phyloP scores from a whole-genome alignment of 2,113 vertebrate species.

The Indri indri region DNA sequence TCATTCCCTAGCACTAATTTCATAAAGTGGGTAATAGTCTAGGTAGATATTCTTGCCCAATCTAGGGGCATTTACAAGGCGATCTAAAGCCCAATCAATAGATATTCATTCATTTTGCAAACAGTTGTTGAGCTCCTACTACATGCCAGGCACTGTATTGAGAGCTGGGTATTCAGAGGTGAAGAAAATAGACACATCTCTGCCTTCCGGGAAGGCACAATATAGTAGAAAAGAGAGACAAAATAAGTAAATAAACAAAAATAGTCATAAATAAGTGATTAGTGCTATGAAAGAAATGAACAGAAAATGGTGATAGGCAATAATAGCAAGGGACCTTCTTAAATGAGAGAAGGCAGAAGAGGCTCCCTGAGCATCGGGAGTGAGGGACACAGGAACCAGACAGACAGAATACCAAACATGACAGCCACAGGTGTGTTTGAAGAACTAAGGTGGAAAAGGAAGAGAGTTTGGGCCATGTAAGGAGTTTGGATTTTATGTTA shows the following conservation, averaged over 20 bases:
- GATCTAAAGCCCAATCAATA: not conserved
- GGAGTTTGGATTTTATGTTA: not conserved
- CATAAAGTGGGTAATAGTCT: not conserved
- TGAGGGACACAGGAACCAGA: not conserved
- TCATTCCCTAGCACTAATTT: conserved; percentile 41
- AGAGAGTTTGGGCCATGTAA: not conserved
- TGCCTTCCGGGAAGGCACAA: not conserved
- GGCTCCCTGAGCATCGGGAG: not conserved
- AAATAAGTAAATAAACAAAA: not conserved
- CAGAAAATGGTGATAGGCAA: not conserved
- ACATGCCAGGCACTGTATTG: not conserved
- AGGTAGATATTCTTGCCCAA: not conserved
- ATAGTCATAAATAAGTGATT: not conserved
- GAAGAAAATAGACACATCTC: not conserved
- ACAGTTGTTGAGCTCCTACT: not conserved
- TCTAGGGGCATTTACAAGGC: not conserved
- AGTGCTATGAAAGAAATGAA: not conserved
- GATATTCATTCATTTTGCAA: not conserved
- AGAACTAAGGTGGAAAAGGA: not conserved
- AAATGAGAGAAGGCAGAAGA: not conserved
- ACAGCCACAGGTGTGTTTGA: not conserved
- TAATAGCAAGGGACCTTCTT: not conserved
- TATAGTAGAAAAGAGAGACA: not conserved
- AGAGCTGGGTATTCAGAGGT: not conserved
- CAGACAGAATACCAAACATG: not conserved